Percentiles rank a stretch among this genome's conserved stretches.
Conservation (phyloP, 2,113 vertebrate genomes). For the Amia ocellicauda region DNA sequence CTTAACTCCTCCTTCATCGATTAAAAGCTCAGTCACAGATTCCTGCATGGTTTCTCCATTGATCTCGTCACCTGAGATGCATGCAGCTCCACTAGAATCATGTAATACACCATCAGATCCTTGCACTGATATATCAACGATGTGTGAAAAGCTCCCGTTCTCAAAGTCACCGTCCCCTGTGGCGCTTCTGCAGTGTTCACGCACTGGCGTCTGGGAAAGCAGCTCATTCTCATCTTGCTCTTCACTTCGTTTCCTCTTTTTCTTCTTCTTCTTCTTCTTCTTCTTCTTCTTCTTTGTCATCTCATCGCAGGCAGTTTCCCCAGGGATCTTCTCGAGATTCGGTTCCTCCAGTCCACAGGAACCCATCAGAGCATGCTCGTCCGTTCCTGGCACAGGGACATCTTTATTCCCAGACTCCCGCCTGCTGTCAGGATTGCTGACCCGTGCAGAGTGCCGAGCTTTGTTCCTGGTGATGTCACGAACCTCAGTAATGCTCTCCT, state of each 20-base stretch:
- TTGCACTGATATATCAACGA: too few relatives aligned
- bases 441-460: too few relatives aligned
- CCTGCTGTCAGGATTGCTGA: too few relatives aligned
- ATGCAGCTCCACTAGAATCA: too few relatives aligned
- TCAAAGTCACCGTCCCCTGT: slow-evolving; percentile 10
- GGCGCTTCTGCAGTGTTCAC: neutral
- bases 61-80: neutral
- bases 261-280: slow-evolving; percentile 29
- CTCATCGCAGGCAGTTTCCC: neutral
- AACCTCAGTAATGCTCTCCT: neutral
- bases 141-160: neutral
- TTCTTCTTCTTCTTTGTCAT: slow-evolving; percentile 9
- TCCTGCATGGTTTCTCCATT: neutral
- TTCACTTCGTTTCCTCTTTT: slow-evolving; percentile 30
- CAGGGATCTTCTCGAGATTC: neutral
- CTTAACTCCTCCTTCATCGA: slow-evolving; percentile 15
- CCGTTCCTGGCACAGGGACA: neutral
- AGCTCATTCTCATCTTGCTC: neutral
- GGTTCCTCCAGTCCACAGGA: neutral
- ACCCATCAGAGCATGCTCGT: neutral
- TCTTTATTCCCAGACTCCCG: neutral
- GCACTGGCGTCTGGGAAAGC: neutral
- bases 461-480: neutral
- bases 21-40: neutral
- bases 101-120: too few relatives aligned